Base-by-base conservation (phyloP, 2,113 vertebrate species). In the Lophotis ruficrista region DNA sequence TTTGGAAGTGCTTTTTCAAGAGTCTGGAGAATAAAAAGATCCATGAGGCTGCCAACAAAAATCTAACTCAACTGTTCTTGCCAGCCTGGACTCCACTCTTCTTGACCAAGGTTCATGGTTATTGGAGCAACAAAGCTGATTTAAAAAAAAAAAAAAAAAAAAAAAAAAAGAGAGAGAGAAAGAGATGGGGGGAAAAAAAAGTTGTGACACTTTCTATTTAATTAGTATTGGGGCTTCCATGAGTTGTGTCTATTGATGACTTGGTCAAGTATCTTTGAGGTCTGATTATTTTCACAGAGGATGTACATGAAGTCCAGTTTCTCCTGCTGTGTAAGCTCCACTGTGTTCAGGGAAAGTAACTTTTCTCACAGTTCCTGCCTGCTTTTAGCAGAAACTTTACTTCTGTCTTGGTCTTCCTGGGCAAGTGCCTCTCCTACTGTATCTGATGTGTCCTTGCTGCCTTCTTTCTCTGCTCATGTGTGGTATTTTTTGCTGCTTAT, bases 401-500 rank as follows among this genome's bases (percentile, higher is more conserved):
- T 91, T 56, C 27, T 23, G 50, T 31, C 47, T 81, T 7, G 0
- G 3, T 71, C 10, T 90, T 85, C 57, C 57, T 47, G 48, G 30
- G 16, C 27, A 53, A 2, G 4, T 54, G 50, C 65, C 37, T 87
- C 57, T 94, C 35, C 8, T 9, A 5, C 50, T 71, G 4, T 65
- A 50, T 61, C 81, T 93, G 53, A 78, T 64, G 7, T 25, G n/a
- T 79, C 61, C 57, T 82, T 87, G 7, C 41, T 89, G 45, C 37
- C 31, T 75, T 78, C 38, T 75, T 87, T 89, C 48, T 84, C 27
- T 47, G 28, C 41, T 84, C 1, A 15, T 43, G 41, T 1, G 31
- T 33, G 38, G 43, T 69, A 33, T 69, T 91, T 89, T 76, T 76
- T 90, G 45, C 45, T 65, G 24, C 75, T 95, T 95, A 91, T 93